These are phyloP conservation scores for Hirtodrosophila trivittata DNA, from an alignment of 2,888 invertebrate genomes.

Conservation along the genomic window DNA sequence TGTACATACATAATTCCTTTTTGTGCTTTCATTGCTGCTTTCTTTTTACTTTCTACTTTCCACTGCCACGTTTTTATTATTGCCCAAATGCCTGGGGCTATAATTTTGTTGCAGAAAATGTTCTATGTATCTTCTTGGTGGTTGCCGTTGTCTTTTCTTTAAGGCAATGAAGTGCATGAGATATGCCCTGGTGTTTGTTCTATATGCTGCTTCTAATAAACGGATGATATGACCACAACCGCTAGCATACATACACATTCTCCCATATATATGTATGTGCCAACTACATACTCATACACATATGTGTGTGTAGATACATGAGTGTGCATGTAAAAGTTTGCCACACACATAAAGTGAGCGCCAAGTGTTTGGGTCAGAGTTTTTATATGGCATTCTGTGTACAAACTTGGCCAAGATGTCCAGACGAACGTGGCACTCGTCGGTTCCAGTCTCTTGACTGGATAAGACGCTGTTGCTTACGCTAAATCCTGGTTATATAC, in stretches of 20 bases:
- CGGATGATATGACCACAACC: conserved; percentile 52
- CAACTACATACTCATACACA: no score
- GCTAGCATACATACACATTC: conserved; percentile 10
- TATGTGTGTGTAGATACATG: conserved; percentile 13
- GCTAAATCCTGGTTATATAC: conserved; percentile 74
- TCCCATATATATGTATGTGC: conserved; percentile 3
- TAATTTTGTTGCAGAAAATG: conserved; percentile 67
- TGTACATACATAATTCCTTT: conserved; percentile 8
- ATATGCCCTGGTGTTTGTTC: conserved; percentile 63
- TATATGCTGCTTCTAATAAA: conserved; percentile 55
- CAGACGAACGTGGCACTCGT: conserved; percentile 21
- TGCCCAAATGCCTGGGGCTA: conserved; percentile 64
- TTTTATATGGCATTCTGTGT: conserved; percentile 53
- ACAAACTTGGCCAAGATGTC: conserved; percentile 42
- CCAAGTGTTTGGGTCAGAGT: conserved; percentile 51
- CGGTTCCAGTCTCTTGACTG: background rate
- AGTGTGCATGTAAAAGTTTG: conserved; percentile 30
- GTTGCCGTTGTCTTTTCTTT: conserved; percentile 36
- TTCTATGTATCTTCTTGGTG: conserved; percentile 58
- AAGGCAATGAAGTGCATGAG: conserved; percentile 72
- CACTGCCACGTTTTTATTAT: conserved; percentile 53
- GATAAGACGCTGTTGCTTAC: conserved; percentile 54
- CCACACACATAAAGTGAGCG: conserved; percentile 33
- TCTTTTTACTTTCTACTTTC: conserved; percentile 41
- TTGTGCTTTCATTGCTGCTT: conserved; percentile 15